Percentiles rank a stretch among this genome's conserved stretches.
phyloP scores from a whole-genome alignment of 2,888 invertebrate species.

The Cecidostiba fungosa region DNA sequence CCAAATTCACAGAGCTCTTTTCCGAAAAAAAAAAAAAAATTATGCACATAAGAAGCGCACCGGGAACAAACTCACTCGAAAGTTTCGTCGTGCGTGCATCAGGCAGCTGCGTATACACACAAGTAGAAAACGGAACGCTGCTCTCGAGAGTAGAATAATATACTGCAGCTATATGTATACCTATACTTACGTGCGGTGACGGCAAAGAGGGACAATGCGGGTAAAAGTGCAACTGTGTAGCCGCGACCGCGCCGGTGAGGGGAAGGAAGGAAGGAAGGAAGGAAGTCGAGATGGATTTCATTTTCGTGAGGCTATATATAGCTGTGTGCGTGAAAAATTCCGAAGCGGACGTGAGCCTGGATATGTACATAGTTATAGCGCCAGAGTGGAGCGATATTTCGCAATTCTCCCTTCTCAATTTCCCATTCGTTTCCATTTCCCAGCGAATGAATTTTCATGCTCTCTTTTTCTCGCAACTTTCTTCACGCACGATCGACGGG shows the following conservation, averaged over 20 bases:
- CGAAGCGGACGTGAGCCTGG: neutral
- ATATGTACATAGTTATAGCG: neutral
- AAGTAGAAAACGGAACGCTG: conserved; percentile 4
- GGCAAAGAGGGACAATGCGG: conserved; percentile 31
- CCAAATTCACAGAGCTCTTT: neutral
- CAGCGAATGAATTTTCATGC: conserved; percentile 41
- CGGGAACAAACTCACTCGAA: neutral
- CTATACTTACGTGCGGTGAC: neutral
- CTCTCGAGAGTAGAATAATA: neutral
- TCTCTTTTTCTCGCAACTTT: conserved; percentile 22
- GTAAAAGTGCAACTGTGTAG: conserved; percentile 23
- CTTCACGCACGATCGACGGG: conserved; percentile 34
- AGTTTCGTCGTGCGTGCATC: neutral
- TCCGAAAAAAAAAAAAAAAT: neutral
- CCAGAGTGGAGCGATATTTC: conserved; percentile 10
- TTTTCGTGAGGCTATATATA: neutral
- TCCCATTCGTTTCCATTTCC: conserved; percentile 46
- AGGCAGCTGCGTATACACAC: neutral
- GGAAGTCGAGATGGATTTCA: conserved; percentile 48
- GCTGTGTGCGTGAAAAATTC: neutral
- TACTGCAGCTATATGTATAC: neutral
- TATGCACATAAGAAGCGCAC: neutral
- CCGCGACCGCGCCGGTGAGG: neutral
- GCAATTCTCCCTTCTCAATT: conserved; percentile 42
- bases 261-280: conserved; percentile 31